A percentile compares a stretch with the other conserved stretches of the same genome.
These are phyloP conservation scores for Lateolabrax maculatus DNA, from an alignment of 2,797 vertebrate species.

Conservation along the genomic window DNA sequence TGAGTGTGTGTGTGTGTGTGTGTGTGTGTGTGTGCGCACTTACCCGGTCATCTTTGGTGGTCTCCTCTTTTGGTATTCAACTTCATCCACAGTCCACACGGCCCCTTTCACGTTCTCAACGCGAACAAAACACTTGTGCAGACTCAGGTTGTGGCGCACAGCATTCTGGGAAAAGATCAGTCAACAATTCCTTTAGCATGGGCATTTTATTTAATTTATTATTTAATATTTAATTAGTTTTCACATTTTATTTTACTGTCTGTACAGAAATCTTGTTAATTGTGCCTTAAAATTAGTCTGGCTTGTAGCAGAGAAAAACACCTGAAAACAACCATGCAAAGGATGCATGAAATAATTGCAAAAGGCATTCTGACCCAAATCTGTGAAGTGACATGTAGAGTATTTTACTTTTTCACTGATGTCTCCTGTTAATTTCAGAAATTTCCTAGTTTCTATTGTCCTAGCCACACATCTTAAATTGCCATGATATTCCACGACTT, in stretches of 20 bases:
- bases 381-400: neutral
- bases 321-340: neutral
- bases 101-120: constrained; percentile 99
- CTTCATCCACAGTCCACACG: constrained; percentile 98
- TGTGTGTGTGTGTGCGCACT: constrained; percentile 57
- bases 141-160: constrained; percentile 98
- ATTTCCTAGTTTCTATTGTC: neutral
- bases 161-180: constrained; percentile 88
- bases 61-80: constrained; percentile 99
- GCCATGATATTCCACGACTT: constrained; percentile 7
- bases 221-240: neutral
- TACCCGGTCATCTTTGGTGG: constrained; percentile 99
- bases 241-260: constrained; percentile 1
- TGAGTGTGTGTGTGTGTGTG: constrained; percentile 48
- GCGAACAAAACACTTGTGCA: constrained; percentile 99
- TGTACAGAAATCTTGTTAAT: neutral
- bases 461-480: neutral
- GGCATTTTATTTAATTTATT: neutral
- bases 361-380: neutral
- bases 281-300: neutral
- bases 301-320: neutral
- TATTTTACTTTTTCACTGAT: constrained; percentile 1
- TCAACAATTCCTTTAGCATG: neutral
- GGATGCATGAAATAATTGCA: neutral
- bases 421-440: constrained; percentile 14